Conservation (phyloP, 2,797 vertebrate species). For the Aldrovandia affinis region DNA sequence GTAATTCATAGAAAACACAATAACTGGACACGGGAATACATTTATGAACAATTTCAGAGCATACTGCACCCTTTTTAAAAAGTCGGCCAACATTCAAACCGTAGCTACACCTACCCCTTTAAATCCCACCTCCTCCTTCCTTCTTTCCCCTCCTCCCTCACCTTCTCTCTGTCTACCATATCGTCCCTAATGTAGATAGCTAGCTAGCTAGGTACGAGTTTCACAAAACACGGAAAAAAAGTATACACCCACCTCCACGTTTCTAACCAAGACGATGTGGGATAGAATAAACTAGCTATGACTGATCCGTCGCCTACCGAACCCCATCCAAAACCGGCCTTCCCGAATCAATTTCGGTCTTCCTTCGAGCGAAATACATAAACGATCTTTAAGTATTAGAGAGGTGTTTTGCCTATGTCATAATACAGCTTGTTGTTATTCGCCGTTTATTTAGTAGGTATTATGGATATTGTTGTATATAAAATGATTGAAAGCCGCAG, state of each 20-base stretch:
- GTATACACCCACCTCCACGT: slow-evolving; percentile 21
- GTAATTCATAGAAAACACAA: neutral
- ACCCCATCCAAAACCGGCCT: slow-evolving; percentile 64
- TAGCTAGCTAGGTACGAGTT: slow-evolving; percentile 13
- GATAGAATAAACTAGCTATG: slow-evolving; percentile 9
- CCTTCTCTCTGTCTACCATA: slow-evolving; percentile 67
- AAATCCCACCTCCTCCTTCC: slow-evolving; percentile 55
- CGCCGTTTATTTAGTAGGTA: slow-evolving; percentile 56
- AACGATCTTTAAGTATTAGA: slow-evolving; percentile 34
- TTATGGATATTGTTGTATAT: slow-evolving; percentile 53
- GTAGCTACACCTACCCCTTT: slow-evolving; percentile 61
- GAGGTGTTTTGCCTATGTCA: slow-evolving; percentile 13
- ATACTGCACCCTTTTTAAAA: slow-evolving; percentile 7
- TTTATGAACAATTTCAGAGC: neutral
- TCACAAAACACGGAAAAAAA: slow-evolving; percentile 42
- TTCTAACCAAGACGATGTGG: slow-evolving; percentile 20
- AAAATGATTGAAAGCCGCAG: slow-evolving; percentile 69
- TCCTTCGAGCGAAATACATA: slow-evolving; percentile 44
- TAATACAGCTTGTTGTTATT: slow-evolving; percentile 43
- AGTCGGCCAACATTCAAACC: slow-evolving; percentile 36
- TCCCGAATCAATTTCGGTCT: slow-evolving; percentile 61
- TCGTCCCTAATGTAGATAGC: slow-evolving; percentile 48
- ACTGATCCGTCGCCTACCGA: slow-evolving; percentile 38
- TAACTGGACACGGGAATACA: neutral
- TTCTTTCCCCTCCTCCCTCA: slow-evolving; percentile 51